These are phyloP conservation scores for Zhengitettix transpicula DNA, from an alignment of 2,888 invertebrate genomes.

Conservation along the genomic window DNA sequence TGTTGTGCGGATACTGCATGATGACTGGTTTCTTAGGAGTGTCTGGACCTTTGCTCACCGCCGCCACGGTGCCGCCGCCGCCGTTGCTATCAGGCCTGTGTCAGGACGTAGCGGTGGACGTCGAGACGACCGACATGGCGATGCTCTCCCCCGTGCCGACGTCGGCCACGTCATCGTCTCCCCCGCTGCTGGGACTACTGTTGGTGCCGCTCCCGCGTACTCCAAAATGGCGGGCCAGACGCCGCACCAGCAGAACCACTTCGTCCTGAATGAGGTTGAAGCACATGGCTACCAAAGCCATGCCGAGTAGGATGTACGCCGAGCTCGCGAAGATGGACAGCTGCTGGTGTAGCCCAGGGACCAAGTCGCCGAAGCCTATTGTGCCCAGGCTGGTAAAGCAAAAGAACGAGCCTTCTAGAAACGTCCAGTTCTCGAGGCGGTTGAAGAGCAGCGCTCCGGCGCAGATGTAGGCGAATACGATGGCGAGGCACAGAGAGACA, in stretches of 20 bases:
- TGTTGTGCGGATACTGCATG: not conserved
- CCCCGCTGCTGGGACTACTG: constrained; percentile 9
- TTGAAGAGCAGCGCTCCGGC: constrained; percentile 82
- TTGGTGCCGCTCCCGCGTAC: constrained; percentile 3
- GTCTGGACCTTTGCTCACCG: not conserved
- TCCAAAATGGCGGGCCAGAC: constrained; percentile 7
- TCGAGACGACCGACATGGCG: constrained; percentile 28
- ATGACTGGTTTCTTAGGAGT: not conserved
- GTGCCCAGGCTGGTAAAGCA: constrained; percentile 46
- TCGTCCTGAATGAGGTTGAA: constrained; percentile 48
- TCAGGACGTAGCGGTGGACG: constrained; percentile 18
- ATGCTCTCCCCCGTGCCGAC: constrained; percentile 24
- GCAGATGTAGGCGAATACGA: constrained; percentile 73
- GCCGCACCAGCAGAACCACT: constrained; percentile 2
- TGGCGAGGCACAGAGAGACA: constrained; percentile 66
- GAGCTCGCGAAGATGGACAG: constrained; percentile 62
- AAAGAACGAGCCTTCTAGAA: constrained; percentile 60
- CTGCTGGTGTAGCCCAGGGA: constrained; percentile 40
- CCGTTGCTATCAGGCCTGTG: constrained; percentile 5
- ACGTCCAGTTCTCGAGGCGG: constrained; percentile 79
- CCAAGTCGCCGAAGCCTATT: constrained; percentile 67
- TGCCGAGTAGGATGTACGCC: constrained; percentile 65
- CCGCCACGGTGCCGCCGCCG: not conserved
- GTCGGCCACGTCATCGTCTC: constrained; percentile 5
- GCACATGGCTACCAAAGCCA: constrained; percentile 76